Percentiles rank a stretch among this genome's conserved stretches.
phyloP scores from a whole-genome alignment of 2,888 invertebrate genomes.

The Caenorhabditis zanzibari region DNA sequence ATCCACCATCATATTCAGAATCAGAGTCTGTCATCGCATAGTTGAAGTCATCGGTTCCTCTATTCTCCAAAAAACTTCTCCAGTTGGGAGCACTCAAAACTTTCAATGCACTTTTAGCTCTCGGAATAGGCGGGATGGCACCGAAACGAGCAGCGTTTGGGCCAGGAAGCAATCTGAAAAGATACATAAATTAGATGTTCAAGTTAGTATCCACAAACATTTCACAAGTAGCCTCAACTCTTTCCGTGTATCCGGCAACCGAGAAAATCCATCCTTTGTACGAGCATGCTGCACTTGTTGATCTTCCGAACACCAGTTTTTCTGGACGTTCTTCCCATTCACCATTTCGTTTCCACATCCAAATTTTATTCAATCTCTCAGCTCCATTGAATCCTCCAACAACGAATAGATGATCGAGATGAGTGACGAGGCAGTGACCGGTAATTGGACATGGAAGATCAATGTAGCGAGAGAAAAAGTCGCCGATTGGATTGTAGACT shows the following conservation, averaged over 20 bases:
- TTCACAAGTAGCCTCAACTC: constrained; percentile 55
- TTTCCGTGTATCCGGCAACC: constrained; percentile 50
- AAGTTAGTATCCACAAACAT: background rate
- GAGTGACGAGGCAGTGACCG: constrained; percentile 51
- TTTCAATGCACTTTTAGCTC: constrained; percentile 46
- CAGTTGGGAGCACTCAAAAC: constrained; percentile 38
- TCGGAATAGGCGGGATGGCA: constrained; percentile 7
- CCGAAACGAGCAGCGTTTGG: background rate
- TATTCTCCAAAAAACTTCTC: constrained; percentile 35
- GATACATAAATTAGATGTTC: no score
- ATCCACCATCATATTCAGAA: constrained; percentile 11
- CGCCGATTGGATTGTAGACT: constrained; percentile 55
- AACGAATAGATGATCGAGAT: constrained; percentile 30
- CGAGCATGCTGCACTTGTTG: constrained; percentile 47
- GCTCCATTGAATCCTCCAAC: constrained; percentile 58
- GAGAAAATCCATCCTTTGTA: constrained; percentile 51
- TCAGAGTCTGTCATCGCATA: background rate
- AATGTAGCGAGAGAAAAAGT: constrained; percentile 40
- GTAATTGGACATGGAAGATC: constrained; percentile 48
- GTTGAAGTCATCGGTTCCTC: constrained; percentile 2
- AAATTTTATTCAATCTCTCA: constrained; percentile 35
- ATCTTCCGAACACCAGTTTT: constrained; percentile 31
- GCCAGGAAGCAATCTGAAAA: constrained; percentile 14
- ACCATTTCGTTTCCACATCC: constrained; percentile 35
- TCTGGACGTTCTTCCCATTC: constrained; percentile 41